Evolutionary conservation across 2,113 vertebrate genomes (phyloP), one percentile per base, ranked within the genome.

Genomic region (Carollia perspicillata): DNA sequence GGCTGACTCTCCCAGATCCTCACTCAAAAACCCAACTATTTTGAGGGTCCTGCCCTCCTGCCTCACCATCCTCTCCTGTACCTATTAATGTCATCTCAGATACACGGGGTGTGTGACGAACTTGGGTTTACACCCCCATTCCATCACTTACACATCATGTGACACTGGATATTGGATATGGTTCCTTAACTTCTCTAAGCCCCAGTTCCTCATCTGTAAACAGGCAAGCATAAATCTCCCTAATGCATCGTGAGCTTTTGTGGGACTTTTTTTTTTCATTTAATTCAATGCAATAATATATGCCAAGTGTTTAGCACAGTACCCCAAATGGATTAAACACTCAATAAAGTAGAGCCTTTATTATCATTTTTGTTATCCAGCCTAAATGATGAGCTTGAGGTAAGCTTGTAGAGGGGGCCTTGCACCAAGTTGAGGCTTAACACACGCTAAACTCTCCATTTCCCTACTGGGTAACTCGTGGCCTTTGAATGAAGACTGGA

Each of bases 271-370:
- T 47, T 30, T 30, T 74, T 58, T 47, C 20, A 60, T 88, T 40
- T 83, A 53, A 80, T 66, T 58, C 33, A 91, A 20, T 22, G 33
- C 40, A 68, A 77, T 69, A 71, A 88, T 66, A 87, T 72, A 89
- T 68, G 65, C 26, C 37, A 84, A 35, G 3, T 66, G 28, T 17
- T 92, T 69, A 92, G 55, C 33, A 75, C 30, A 80, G 33, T 72
- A 77, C 33, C 40, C 30, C 51, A 85, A 94, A 92, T 1, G 4
- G 33, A 89, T 87, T 89, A 90, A 71, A 55, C 6, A 77, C 18
- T 47, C 51, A 93, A 53, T 1, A 1, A 93, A 92, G n/a, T 11
- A 80, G 4, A 86, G 35, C 12, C 26, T 81, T 66, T 85, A 85
- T 72, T 81, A 66, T 42, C 85, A 81, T 89, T 53, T 75, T 17